Percentiles rank a stretch among this genome's conserved stretches.
Conservation (phyloP, 2,888 invertebrate genomes). For the Andrena hattorfiana region DNA sequence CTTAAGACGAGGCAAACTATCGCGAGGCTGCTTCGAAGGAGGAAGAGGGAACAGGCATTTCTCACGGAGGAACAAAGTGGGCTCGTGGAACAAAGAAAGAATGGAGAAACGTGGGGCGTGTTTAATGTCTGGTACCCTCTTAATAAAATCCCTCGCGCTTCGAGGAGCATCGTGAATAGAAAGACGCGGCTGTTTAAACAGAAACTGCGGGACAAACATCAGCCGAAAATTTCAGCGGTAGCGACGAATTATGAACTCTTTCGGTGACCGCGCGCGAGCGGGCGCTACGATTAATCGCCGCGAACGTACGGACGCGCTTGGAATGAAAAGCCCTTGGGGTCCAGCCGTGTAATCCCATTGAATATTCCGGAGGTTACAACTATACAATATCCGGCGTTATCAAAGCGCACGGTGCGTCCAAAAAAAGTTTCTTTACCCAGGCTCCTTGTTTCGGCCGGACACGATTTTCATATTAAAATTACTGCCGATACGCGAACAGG, state of each 20-base stretch:
- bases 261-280: constrained; percentile 20
- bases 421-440: background rate
- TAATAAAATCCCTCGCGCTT: constrained; percentile 79
- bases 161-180: constrained; percentile 77
- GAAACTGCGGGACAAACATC: constrained; percentile 36
- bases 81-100: constrained; percentile 41
- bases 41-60: constrained; percentile 21
- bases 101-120: constrained; percentile 68
- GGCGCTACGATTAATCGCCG: constrained; percentile 30
- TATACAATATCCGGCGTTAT: background rate
- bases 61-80: constrained; percentile 30
- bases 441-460: background rate
- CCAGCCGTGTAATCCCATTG: constrained; percentile 9
- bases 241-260: constrained; percentile 42
- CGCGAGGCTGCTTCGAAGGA: constrained; percentile 4
- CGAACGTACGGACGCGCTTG: background rate
- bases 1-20: constrained; percentile 1
- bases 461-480: constrained; percentile 32
- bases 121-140: constrained; percentile 77
- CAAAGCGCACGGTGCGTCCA: background rate
- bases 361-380: background rate
- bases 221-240: constrained; percentile 23
- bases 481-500: constrained; percentile 4
- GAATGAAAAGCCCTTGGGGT: constrained; percentile 12
- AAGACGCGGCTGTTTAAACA: constrained; percentile 46